phyloP scores from a whole-genome alignment of 92 coral and sea anemone genomes.

The Epizoanthus illoricatus region DNA sequence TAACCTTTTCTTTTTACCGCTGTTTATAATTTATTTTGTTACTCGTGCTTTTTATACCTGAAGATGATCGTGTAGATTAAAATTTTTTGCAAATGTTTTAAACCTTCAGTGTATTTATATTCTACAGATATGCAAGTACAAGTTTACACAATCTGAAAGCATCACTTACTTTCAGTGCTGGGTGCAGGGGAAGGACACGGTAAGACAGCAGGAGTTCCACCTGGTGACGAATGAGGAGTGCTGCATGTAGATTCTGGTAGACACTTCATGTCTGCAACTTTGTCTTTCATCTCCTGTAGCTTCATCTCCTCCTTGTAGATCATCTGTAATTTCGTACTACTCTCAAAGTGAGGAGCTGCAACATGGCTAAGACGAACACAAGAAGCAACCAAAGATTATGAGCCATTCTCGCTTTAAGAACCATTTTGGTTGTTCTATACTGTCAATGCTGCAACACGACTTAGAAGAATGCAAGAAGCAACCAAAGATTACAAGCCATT shows the following conservation, averaged over 20 bases:
- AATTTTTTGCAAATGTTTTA: no score
- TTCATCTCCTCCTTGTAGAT: constrained; percentile 61
- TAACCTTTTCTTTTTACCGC: no score
- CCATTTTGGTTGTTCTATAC: no score
- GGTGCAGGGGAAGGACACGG: constrained; percentile 47
- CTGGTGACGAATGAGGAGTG: neutral
- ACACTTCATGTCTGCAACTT: constrained; percentile 12
- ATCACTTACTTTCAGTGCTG: constrained; percentile 19
- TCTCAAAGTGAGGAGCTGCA: constrained; percentile 64
- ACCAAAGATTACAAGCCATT: neutral
- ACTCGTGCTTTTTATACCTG: no score
- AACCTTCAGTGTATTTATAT: no score
- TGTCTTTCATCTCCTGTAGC: constrained; percentile 51
- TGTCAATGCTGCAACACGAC: constrained; percentile 56
- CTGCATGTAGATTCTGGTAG: neutral
- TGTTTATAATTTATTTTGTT: no score
- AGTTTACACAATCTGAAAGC: no score
- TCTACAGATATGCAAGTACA: no score
- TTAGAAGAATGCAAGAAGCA: neutral
- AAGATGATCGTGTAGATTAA: no score
- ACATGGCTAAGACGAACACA: constrained; percentile 48
- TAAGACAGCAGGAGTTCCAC: constrained; percentile 8
- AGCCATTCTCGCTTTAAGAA: neutral
- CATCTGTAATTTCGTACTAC: constrained; percentile 43
- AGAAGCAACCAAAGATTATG: neutral